Evolutionary conservation across 1,140 invertebrate species (phyloP).

Genomic region (Sminthurinus signatus): DNA sequence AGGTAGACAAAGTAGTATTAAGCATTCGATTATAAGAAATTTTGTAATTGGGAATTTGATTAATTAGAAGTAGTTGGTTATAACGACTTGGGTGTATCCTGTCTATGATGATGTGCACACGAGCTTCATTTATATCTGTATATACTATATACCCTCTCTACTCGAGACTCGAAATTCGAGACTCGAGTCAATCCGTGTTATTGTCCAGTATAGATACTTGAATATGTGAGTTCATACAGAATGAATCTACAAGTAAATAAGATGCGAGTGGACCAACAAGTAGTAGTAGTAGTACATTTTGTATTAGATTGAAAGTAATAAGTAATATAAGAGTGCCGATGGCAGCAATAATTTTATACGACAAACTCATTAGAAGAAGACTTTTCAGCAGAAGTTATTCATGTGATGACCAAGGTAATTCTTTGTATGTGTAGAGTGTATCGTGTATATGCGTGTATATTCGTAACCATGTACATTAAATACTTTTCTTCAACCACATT

Average conservation of each 20-base stretch:
- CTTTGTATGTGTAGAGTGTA: too few relatives aligned
- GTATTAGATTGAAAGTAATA: background rate
- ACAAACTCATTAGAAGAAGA: conserved; percentile 42
- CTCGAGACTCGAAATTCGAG: background rate
- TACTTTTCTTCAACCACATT: too few relatives aligned
- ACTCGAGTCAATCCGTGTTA: background rate
- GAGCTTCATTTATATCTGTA: background rate
- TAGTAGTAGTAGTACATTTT: background rate
- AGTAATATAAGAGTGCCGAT: background rate
- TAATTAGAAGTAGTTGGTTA: conserved; percentile 39
- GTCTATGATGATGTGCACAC: conserved; percentile 1
- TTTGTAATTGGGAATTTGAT: conserved; percentile 41
- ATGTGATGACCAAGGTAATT: background rate
- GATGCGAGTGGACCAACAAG: background rate
- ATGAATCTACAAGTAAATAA: background rate
- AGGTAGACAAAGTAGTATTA: too few relatives aligned
- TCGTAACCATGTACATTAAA: too few relatives aligned
- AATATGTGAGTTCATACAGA: background rate
- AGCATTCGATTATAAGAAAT: conserved; percentile 13
- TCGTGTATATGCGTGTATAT: too few relatives aligned
- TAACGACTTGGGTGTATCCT: conserved; percentile 36
- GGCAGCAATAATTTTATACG: conserved; percentile 41
- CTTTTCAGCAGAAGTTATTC: conserved; percentile 2
- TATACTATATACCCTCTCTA: background rate
- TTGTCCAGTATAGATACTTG: background rate